Evolutionary conservation across 2,888 invertebrate species (phyloP).

Genomic region (Pristionchus japonicus): DNA sequence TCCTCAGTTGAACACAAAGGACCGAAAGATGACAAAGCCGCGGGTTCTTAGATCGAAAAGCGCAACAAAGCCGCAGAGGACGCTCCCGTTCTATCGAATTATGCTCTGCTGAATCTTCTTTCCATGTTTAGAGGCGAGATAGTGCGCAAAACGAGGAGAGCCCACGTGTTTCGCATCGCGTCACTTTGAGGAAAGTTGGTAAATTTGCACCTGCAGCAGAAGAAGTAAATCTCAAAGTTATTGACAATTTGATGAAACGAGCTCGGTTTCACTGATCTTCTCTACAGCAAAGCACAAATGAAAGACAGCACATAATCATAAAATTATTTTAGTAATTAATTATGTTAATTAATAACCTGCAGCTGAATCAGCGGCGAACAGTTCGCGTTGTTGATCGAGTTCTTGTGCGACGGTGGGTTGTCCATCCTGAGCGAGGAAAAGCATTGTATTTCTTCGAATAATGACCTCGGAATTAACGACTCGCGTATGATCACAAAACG

Average conservation of each 20-base stretch:
- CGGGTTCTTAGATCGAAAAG: background rate
- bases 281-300: too few relatives aligned
- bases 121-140: background rate
- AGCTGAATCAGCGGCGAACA: constrained; percentile 20
- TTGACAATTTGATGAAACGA: too few relatives aligned
- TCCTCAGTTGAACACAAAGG: background rate
- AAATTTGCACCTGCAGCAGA: background rate
- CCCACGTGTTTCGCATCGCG: background rate
- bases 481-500: background rate
- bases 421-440: constrained; percentile 34
- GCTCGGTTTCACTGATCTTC: too few relatives aligned
- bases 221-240: background rate
- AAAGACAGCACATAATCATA: background rate
- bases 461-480: background rate
- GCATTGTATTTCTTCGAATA: background rate
- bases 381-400: constrained; percentile 23
- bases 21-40: background rate
- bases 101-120: background rate
- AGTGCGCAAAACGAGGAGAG: background rate
- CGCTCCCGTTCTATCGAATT: background rate
- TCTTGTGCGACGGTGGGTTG: constrained; percentile 24
- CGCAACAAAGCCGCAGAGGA: background rate
- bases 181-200: background rate
- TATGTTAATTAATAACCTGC: background rate
- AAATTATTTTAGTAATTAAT: too few relatives aligned